Evolutionary conservation across 1,140 invertebrate species (phyloP), one percentile per base, ranked within the genome.

Genomic region (Brachionus rotundiformis): DNA sequence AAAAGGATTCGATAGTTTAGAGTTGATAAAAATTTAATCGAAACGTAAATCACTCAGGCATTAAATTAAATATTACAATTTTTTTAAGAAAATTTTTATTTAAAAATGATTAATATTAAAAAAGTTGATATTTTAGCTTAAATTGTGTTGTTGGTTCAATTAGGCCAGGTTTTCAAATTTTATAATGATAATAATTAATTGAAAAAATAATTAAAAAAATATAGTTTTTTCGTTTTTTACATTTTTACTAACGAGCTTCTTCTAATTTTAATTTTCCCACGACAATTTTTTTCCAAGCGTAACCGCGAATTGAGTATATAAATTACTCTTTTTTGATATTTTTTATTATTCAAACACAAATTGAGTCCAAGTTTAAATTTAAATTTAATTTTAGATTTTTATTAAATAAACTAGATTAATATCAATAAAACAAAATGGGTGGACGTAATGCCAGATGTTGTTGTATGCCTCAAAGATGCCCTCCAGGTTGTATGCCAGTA

Each of bases 311-410:
- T 73, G 25, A 36, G 27, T 73, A 73, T 29, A 44, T 31, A 31
- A 31, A 23, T 44, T 3, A 36, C n/a, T 31, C 31, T 5, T 54
- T 54, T 54, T 54, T 54, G 1, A 54, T 54, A 54, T 54, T 54
- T 54, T 41, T 54, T 25, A 8, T 19, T 54, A 54, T 54, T 54
- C 47, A 8, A 54, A 54, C 47, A 54, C 7, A 39, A 39, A 10
- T 39, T 39, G 7, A 39, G 7, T 39, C 1, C 7, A 54, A 11
- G 23, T 54, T 54, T 54, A 25, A 73, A 47, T 73, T 73, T 73
- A 25, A 31, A 13, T 71, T 71, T 39, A 71, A 33, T 73, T 73
- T 73, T 68, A 68, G 63, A 44, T 73, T 73, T 71, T 73, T 27
- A 41, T 16, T 44, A 11, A 13, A 41, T 44, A 19, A 73, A 44